phyloP scores from a whole-genome alignment of 92 coral and sea anemone species.

The Bergia sp. region DNA sequence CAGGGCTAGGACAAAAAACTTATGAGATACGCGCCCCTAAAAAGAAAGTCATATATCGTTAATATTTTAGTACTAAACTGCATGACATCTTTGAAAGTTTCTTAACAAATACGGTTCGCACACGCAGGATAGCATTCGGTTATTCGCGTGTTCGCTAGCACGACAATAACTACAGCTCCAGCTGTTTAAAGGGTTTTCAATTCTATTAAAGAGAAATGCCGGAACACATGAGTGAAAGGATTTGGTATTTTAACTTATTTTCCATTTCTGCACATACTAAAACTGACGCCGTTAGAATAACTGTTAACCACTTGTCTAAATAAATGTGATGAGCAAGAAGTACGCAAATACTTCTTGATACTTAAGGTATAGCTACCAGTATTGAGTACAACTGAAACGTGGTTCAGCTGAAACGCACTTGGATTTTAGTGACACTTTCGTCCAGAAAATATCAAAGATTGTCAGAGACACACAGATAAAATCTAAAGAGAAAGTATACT shows the following conservation, averaged over 20 bases:
- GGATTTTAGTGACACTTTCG: background rate
- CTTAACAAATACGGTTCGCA: too few species aligned
- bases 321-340: background rate
- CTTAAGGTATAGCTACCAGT: too few species aligned
- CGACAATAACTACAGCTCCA: background rate
- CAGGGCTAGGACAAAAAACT: background rate
- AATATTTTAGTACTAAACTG: background rate
- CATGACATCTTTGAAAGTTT: background rate
- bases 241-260: background rate
- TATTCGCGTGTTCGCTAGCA: background rate
- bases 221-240: background rate
- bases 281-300: background rate
- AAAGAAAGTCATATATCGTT: background rate
- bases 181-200: background rate
- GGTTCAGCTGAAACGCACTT: background rate
- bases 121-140: too few species aligned
- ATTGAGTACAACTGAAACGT: too few species aligned
- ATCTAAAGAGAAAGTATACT: background rate
- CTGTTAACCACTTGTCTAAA: background rate
- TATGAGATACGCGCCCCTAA: background rate
- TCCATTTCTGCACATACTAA: background rate
- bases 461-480: constrained; percentile 1
- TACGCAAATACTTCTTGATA: background rate
- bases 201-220: background rate
- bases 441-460: background rate